Evolutionary conservation across 2,797 vertebrate genomes (phyloP).

Genomic region (Pangasius sanitwongsei): DNA sequence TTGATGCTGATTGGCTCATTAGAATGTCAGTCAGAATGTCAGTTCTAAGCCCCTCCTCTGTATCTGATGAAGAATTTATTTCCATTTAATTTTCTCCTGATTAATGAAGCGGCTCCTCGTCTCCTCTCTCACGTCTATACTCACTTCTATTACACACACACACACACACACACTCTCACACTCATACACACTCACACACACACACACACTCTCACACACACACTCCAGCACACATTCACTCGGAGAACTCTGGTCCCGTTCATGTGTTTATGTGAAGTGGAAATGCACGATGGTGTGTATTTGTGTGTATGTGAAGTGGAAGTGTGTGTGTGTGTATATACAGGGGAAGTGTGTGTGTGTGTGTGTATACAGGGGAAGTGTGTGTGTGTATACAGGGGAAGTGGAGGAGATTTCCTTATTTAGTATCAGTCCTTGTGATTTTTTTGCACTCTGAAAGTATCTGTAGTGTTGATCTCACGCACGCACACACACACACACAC

Average conservation of each 20-base stretch:
- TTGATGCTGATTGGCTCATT: neutral
- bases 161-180: too few species aligned
- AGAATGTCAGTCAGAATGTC: neutral
- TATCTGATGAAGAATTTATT: too few species aligned
- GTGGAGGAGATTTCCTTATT: constrained; percentile 6
- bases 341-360: too few species aligned
- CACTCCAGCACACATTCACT: too few species aligned
- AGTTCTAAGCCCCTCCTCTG: neutral
- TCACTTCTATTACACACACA: too few species aligned
- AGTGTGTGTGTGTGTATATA: too few species aligned
- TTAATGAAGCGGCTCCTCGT: too few species aligned
- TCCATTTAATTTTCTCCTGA: too few species aligned
- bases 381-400: neutral
- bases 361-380: too few species aligned
- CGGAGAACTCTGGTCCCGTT: too few species aligned
- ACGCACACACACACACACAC: neutral
- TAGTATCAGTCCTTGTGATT: neutral
- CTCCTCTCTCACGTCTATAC: too few species aligned
- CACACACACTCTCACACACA: neutral
- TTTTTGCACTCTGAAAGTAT: neutral
- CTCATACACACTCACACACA: neutral
- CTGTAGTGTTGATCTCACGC: neutral
- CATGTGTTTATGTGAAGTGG: too few species aligned
- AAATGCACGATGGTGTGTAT: neutral
- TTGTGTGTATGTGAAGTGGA: neutral